phyloP scores from a whole-genome alignment of 2,888 invertebrate genomes.

The Chesias legatella region DNA sequence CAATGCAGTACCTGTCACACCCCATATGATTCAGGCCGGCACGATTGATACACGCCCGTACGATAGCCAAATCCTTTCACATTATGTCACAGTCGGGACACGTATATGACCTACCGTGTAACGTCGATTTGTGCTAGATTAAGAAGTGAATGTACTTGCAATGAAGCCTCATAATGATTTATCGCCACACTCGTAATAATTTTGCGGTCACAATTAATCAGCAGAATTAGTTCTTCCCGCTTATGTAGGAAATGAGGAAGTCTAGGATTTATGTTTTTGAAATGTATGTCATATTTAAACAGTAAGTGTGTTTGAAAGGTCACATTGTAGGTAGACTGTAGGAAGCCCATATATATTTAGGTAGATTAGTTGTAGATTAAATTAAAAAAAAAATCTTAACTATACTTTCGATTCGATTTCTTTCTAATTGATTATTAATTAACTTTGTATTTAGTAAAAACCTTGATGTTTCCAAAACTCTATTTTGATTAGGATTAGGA shows the following conservation, averaged over 20 bases:
- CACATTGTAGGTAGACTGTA: background rate
- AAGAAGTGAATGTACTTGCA: slow-evolving; percentile 21
- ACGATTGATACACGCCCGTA: slow-evolving; percentile 1
- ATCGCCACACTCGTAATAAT: slow-evolving; percentile 9
- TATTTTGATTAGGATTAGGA: slow-evolving; percentile 3
- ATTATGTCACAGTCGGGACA: slow-evolving; percentile 8
- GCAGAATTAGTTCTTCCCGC: slow-evolving; percentile 6
- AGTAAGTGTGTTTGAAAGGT: background rate
- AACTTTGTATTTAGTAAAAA: too few relatives aligned
- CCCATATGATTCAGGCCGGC: background rate
- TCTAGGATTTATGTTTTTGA: slow-evolving; percentile 8
- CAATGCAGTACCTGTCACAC: slow-evolving; percentile 2
- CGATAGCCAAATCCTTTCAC: slow-evolving; percentile 1
- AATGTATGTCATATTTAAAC: background rate
- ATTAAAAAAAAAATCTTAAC: too few relatives aligned
- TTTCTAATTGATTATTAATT: too few relatives aligned
- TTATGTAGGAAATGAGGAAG: slow-evolving; percentile 11
- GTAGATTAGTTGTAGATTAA: too few relatives aligned
- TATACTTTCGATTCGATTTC: too few relatives aligned
- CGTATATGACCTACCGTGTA: slow-evolving; percentile 11
- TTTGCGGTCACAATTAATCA: slow-evolving; percentile 4
- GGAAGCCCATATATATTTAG: too few relatives aligned
- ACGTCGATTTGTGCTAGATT: slow-evolving; percentile 20
- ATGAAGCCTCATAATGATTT: slow-evolving; percentile 13
- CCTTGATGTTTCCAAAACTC: slow-evolving; percentile 2